Base-by-base conservation (phyloP, 2,888 invertebrate genomes). In the Aromia moschata region DNA sequence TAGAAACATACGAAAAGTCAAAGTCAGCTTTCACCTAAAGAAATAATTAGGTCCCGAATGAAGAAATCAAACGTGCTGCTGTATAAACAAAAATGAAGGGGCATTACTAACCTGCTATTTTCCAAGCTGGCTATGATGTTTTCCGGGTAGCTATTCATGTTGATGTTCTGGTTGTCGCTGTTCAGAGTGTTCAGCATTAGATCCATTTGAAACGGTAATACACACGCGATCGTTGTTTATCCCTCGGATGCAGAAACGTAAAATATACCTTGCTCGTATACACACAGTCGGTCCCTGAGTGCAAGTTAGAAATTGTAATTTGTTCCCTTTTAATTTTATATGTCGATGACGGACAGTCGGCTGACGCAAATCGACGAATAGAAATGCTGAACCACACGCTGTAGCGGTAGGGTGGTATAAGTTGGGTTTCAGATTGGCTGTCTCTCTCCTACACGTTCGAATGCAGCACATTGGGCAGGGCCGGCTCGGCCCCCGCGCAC, bases 51-150 rank as follows among this genome's bases (percentile, higher is more conserved):
- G n/a, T n/a, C n/a, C 12, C 46, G 52, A 49, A 40, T 52, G 46
- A 49, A 57, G 54, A 51, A 58, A 58, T 45, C 40, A 54, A 38
- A 58, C 16, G 16, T 36, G 41, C 43, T 25, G 12, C 43, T 31
- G 43, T 56, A 57, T 60, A 60, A 64, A 61, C 59, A 61, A 63
- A 63, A 56, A 47, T 36, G 33, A 11, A 36, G 11, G 15, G 12
- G 30, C 4, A 33, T 5, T 43, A 60, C 67, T 60, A 62, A 75
- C 75, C 75, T 75, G 73, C 74, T 75, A 52, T 73, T 74, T 64
- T 75, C 74, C 62, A 74, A 56, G 55, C 72, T 74, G 40, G 72
- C 71, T 45, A 71, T 72, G 44, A 75, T 71, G 64, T 74, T 74
- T 58, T 75, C 74, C 56, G 72, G 56, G 56, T 73, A 74, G 44